Evolutionary conservation across 2,888 invertebrate genomes (phyloP), one percentile per base, ranked within the genome.

Genomic region (Athetis lepigone): DNA sequence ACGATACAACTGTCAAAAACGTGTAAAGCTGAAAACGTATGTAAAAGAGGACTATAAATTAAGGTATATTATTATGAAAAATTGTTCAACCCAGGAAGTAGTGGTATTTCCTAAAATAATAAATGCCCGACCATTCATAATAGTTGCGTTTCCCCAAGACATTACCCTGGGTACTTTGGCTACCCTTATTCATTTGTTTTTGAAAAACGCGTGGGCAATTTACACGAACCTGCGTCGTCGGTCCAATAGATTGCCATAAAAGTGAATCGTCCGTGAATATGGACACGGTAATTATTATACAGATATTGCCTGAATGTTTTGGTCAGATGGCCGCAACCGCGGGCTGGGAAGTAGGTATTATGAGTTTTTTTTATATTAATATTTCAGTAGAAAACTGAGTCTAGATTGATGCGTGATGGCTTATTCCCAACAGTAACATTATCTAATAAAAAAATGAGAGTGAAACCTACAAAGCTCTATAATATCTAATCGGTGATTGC

Each of bases 81-180:
- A 68, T 43, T 16, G n/a, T 23, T 18, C 27, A 23, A 33, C 25
- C 33, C 36, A 43, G 50, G 57, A 62, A 74, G 29, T 54, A 57
- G 29, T 29, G 29, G 29, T 46, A 51, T 39, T 63, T 69, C 63
- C 58, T 55, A 40, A 69, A 66, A 58, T 57, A 54, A 74, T 57
- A 65, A 73, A 74, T 64, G 74, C 49, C 11, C n/a, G 25, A 27
- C 29, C 63, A 57, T 73, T 57, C 21, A 52, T 56, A 70, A 64
- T 39, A 56, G 27, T 36, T 37, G 70, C 54, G 60, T 74, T 74
- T 47, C 50, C 54, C 33, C 2, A 27, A 60, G 45, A 54, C 46
- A 55, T 70, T 72, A 60, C 33, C 7, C n/a, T 25, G 37, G 16
- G 11, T 51, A 51, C 60, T 52, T 21, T 25, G 33, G 16, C n/a